Percentiles rank a stretch among this genome's conserved stretches.
These are phyloP conservation scores for Corvus moneduloides DNA, from an alignment of 2,113 vertebrate species.

Conservation along the genomic window DNA sequence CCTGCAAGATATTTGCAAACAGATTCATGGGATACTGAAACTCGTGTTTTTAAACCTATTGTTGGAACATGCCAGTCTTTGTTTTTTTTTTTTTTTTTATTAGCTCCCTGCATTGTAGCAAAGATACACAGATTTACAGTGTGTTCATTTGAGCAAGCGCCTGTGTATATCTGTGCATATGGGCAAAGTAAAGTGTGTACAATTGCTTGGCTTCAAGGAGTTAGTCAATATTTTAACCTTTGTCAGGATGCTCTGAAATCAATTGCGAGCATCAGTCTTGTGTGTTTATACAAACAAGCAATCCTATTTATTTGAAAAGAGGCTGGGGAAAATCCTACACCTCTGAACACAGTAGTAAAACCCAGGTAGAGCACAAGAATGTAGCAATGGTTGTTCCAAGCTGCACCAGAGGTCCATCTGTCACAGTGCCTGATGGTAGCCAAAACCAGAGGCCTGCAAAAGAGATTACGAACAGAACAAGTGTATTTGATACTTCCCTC, in stretches of 20 bases:
- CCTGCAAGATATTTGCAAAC: not conserved
- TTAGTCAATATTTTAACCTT: constrained; percentile 19
- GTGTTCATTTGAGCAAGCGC: not conserved
- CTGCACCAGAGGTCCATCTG: not conserved
- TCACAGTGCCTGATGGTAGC: not conserved
- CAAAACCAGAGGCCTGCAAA: not conserved
- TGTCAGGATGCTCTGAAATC: constrained; percentile 3
- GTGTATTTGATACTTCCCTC: not conserved
- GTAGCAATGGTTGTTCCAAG: not conserved
- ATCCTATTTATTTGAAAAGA: not conserved
- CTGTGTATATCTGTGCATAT: not conserved
- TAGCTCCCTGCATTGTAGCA: not conserved
- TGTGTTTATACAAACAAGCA: not conserved
- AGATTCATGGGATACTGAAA: not conserved
- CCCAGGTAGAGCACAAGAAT: not conserved
- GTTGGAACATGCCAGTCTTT: not conserved
- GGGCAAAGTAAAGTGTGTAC: not conserved
- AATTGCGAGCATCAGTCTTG: not conserved
- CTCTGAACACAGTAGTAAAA: not conserved
- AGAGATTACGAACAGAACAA: not conserved
- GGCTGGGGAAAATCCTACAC: not conserved
- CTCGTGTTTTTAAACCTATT: not conserved
- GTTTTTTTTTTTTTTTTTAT: fast-evolving
- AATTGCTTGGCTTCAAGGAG: not conserved
- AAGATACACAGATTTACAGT: not conserved